Percentiles rank a stretch among this genome's conserved stretches.
phyloP scores from a whole-genome alignment of 1,140 invertebrate genomes.

The Oppia nitens region DNA sequence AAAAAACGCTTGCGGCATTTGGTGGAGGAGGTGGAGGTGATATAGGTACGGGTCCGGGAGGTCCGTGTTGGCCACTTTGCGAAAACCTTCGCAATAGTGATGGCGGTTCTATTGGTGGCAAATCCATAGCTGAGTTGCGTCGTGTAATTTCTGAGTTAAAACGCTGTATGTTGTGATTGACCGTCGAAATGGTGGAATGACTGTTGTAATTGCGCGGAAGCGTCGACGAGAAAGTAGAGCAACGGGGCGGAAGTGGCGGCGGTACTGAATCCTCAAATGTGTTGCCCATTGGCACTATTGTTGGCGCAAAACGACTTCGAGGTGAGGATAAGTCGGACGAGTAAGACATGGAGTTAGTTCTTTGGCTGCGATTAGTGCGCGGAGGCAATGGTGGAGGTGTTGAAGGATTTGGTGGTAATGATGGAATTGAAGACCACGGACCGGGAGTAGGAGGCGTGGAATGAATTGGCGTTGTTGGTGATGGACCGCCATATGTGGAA shows the following conservation, averaged over 20 bases:
- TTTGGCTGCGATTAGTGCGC: slow-evolving; percentile 9
- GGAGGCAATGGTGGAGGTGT: slow-evolving; percentile 17
- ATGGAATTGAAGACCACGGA: slow-evolving; percentile 39
- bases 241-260: slow-evolving; percentile 38
- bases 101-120: slow-evolving; percentile 14
- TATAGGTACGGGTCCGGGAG: too few species aligned
- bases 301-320: neutral
- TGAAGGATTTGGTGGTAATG: neutral
- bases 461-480: slow-evolving; percentile 30
- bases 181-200: slow-evolving; percentile 19
- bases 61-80: neutral
- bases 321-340: slow-evolving; percentile 17
- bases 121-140: slow-evolving; percentile 30
- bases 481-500: slow-evolving; percentile 16
- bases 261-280: slow-evolving; percentile 35
- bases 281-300: slow-evolving; percentile 25
- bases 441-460: slow-evolving; percentile 38
- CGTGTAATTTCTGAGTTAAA: slow-evolving; percentile 19
- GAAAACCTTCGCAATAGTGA: slow-evolving; percentile 11
- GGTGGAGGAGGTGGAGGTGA: neutral
- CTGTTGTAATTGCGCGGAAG: slow-evolving; percentile 23
- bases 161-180: neutral
- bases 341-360: slow-evolving; percentile 24
- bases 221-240: slow-evolving; percentile 21
- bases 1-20: neutral